Conservation (phyloP, 1,140 invertebrate species). For the Drosophila guanche region DNA sequence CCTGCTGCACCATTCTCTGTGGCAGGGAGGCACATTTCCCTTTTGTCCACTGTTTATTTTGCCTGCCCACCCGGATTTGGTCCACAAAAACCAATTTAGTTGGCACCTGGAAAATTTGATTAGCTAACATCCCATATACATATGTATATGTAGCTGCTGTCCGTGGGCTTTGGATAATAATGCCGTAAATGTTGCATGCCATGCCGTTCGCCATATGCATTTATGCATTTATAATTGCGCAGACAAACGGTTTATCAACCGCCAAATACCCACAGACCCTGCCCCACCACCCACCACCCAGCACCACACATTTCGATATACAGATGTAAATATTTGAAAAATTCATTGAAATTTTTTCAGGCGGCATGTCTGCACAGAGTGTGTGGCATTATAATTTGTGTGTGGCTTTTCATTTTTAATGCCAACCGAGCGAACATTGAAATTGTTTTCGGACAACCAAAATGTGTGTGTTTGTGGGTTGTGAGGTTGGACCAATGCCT, state of each 20-base stretch:
- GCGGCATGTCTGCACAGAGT: not conserved
- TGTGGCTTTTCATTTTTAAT: constrained; percentile 57
- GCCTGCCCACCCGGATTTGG: not conserved
- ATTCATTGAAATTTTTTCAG: constrained; percentile 56
- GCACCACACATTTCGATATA: constrained; percentile 41
- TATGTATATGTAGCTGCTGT: not conserved
- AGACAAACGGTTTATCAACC: constrained; percentile 44
- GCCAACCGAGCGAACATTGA: constrained; percentile 15
- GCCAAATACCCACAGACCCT: constrained; percentile 6
- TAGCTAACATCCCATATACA: constrained; percentile 14
- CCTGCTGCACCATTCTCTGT: too few species aligned
- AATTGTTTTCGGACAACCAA: constrained; percentile 15
- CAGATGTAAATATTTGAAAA: constrained; percentile 50
- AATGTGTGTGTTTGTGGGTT: not conserved
- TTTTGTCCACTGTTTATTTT: too few species aligned
- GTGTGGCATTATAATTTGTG: constrained; percentile 22
- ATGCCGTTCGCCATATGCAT: constrained; percentile 39
- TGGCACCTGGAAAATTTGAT: constrained; percentile 48
- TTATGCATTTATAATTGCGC: constrained; percentile 54
- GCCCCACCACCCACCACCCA: not conserved
- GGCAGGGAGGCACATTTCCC: too few species aligned
- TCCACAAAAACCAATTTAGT: constrained; percentile 20
- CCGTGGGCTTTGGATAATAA: constrained; percentile 21
- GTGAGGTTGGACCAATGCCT: not conserved
- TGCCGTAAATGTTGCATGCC: constrained; percentile 32